Conservation (phyloP, 2,797 vertebrate species). For the Allobates femoralis region DNA sequence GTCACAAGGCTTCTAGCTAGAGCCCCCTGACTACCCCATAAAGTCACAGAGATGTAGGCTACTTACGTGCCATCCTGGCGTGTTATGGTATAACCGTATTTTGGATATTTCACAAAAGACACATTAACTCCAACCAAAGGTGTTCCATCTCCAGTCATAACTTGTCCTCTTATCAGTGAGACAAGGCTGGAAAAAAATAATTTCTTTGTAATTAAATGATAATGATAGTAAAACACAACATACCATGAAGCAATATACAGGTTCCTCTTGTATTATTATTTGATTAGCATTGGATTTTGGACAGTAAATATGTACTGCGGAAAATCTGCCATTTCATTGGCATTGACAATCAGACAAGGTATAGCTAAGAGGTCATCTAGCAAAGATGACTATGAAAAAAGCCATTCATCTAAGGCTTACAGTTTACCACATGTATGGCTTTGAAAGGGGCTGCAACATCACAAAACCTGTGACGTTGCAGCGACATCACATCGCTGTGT, state of each 20-base stretch:
- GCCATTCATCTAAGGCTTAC: background rate
- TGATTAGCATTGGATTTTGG: background rate
- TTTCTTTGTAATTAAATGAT: conserved; percentile 38
- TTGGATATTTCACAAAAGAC: conserved; percentile 97
- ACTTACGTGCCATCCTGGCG: conserved; percentile 99
- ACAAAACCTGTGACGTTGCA: too few relatives aligned
- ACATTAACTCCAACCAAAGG: conserved; percentile 98
- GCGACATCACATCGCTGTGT: too few relatives aligned
- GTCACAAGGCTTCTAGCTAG: background rate
- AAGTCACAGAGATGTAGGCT: conserved; percentile 42
- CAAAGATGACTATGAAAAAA: background rate
- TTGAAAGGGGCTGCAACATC: background rate
- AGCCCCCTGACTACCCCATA: background rate
- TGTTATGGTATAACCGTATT: conserved; percentile 97
- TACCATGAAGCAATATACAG: background rate
- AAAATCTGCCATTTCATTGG: conserved; percentile 21
- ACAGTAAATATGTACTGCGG: background rate
- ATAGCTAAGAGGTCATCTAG: background rate
- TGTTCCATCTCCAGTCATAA: conserved; percentile 96
- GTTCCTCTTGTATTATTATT: background rate
- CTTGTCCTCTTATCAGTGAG: conserved; percentile 96
- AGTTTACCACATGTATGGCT: background rate
- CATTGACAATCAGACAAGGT: conserved; percentile 27
- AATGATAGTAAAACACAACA: background rate
- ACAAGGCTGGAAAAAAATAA: conserved; percentile 82